These are phyloP conservation scores for Orientallactaga bullata DNA, from an alignment of 2,113 vertebrate genomes.

Conservation along the genomic window DNA sequence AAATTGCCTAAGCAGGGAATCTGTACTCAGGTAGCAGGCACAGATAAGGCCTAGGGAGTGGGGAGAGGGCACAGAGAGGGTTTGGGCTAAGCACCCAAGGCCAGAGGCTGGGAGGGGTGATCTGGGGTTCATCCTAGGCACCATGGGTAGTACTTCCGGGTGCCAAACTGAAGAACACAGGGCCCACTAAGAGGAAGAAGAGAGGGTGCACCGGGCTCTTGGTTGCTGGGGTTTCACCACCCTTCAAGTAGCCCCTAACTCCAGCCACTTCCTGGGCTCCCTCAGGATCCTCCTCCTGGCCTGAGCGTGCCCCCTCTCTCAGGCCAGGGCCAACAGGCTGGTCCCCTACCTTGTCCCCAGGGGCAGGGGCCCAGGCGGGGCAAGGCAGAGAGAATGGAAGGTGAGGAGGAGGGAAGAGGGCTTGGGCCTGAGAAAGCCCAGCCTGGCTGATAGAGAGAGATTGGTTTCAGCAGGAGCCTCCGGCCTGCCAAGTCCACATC, in stretches of 20 bases:
- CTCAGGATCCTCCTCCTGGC: background rate
- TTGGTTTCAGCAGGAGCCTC: constrained; percentile 88
- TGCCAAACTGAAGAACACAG: too few relatives aligned
- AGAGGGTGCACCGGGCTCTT: background rate
- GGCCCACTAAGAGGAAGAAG: background rate
- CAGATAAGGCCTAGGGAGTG: background rate
- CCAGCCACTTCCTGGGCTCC: background rate
- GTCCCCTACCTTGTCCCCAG: constrained; percentile 39
- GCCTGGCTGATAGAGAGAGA: constrained; percentile 86
- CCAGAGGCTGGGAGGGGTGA: background rate
- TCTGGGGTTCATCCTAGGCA: too few relatives aligned
- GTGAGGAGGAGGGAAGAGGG: constrained; percentile 60
- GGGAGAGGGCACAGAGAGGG: background rate
- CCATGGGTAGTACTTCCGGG: background rate
- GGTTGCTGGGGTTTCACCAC: background rate
- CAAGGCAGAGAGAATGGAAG: background rate
- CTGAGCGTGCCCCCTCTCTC: background rate
- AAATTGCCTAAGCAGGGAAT: too few relatives aligned
- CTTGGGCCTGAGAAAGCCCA: constrained; percentile 87
- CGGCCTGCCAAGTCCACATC: constrained; percentile 93
- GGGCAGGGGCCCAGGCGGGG: constrained; percentile 19
- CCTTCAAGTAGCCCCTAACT: background rate
- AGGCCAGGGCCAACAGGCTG: background rate
- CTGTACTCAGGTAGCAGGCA: background rate
- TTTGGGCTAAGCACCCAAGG: background rate